A percentile compares a stretch with the other conserved stretches of the same genome.
Evolutionary conservation across 2,888 invertebrate genomes (phyloP).

Genomic region (Steromphala cineraria): DNA sequence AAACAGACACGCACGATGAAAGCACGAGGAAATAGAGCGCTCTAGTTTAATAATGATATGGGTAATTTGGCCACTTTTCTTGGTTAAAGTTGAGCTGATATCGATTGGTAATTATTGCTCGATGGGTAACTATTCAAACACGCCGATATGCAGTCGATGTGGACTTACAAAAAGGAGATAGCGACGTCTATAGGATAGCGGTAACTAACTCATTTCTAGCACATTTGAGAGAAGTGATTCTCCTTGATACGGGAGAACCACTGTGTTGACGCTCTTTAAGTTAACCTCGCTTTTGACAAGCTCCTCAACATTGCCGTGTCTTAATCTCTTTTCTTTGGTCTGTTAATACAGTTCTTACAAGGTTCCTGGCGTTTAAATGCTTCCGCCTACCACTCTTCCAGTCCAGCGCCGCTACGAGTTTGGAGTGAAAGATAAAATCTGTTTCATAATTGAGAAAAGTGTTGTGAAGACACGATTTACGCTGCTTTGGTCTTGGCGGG

Average conservation of each 20-base stretch:
- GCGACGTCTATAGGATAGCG: neutral
- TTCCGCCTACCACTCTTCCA: neutral
- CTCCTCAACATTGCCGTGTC: neutral
- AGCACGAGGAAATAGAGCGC: no score
- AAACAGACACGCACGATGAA: no score
- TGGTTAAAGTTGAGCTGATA: neutral
- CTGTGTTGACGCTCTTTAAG: neutral
- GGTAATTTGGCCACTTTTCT: neutral
- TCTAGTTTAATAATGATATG: neutral
- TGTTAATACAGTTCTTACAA: neutral
- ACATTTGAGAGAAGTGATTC: neutral
- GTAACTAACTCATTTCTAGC: neutral
- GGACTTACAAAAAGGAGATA: neutral
- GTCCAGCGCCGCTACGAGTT: neutral
- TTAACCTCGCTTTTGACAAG: neutral
- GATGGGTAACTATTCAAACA: neutral
- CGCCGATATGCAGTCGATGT: neutral
- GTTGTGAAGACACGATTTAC: neutral
- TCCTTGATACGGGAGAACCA: neutral
- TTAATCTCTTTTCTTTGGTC: neutral
- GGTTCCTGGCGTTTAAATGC: neutral
- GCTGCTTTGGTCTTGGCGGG: neutral
- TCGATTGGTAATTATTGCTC: neutral
- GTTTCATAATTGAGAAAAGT: conserved; percentile 2
- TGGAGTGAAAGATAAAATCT: conserved; percentile 11